Evolutionary conservation across 2,113 vertebrate species (phyloP).

Genomic region (Nyctereutes procyonoides): DNA sequence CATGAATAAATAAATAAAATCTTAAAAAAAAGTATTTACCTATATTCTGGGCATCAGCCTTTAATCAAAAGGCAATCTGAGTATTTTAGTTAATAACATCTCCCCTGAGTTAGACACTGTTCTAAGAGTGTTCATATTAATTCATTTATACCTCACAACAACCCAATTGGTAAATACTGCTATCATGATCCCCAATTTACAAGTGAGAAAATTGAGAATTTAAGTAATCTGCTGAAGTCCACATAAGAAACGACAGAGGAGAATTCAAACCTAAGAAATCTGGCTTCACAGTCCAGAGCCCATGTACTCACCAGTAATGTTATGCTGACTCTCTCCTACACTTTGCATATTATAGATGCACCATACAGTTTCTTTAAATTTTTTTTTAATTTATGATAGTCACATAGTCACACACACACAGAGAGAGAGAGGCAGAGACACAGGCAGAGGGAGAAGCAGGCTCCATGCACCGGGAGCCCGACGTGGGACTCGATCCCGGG

Average conservation of each 20-base stretch:
- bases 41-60: not conserved
- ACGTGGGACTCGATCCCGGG: too few species aligned
- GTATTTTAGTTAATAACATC: not conserved
- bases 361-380: not conserved
- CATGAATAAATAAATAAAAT: too few species aligned
- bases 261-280: not conserved
- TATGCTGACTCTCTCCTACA: not conserved
- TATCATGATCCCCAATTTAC: not conserved
- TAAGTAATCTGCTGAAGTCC: not conserved
- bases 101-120: not conserved
- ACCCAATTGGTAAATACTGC: not conserved
- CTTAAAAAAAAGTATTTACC: not conserved
- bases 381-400: too few species aligned
- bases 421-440: too few species aligned
- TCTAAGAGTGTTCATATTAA: not conserved
- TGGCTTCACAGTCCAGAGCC: not conserved
- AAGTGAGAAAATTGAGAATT: not conserved
- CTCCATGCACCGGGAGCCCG: too few species aligned
- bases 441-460: too few species aligned
- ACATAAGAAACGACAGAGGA: not conserved
- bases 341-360: not conserved
- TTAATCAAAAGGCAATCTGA: not conserved
- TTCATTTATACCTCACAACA: not conserved
- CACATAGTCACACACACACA: too few species aligned
- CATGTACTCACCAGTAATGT: not conserved